Evolutionary conservation across 2,113 vertebrate genomes (phyloP), one percentile per base, ranked within the genome.

Genomic region (Hystrix cristata): DNA sequence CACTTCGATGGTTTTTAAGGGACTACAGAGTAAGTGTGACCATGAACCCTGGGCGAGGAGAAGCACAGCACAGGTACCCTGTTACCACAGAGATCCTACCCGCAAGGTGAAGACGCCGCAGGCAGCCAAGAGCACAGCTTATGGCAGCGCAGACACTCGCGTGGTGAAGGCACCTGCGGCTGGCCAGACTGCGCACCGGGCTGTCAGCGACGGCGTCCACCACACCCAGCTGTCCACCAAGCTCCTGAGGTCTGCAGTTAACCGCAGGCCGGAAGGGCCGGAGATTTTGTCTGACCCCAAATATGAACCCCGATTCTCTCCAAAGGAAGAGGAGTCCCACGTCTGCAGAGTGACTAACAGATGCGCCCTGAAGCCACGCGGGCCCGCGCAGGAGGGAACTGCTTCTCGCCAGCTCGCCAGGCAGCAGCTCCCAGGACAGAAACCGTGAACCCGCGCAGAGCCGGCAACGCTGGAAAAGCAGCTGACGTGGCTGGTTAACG

Each of bases 21-120:
- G 64, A 80, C 91, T 94, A 65, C 76, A 81, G 89, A 93, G 31
- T 80, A 80, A 92, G 60, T n/a, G 34, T 19, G 29, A 84, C 29
- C n/a, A 71, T 27, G 23, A 88, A 43, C 12, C 71, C 38, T 82
- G 71, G 62, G 16, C 21, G 71, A 59, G 48, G n/a, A 88, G 19
- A 53, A 59, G 31, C 53, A 88, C 53, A 87, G n/a, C 15, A 86
- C 34, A 43, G 25, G 18, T 59, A 85, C 12, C 3, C 3, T 19
- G 27, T 48, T 80, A 57, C 34, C 55, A n/a, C 4, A 69, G 74
- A 60, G 78, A 65, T 84, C 29, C 7, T 46, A n/a, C 2, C 46
- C 60, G 18, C 67, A 69, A 69, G 4, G 31, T 43, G 12, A 93
- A 29, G 19, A 6, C 51, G 38, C 79, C 74, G 27, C 67, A 62